Conservation (phyloP, 2,888 invertebrate species). For the Drosophila lutescens region DNA sequence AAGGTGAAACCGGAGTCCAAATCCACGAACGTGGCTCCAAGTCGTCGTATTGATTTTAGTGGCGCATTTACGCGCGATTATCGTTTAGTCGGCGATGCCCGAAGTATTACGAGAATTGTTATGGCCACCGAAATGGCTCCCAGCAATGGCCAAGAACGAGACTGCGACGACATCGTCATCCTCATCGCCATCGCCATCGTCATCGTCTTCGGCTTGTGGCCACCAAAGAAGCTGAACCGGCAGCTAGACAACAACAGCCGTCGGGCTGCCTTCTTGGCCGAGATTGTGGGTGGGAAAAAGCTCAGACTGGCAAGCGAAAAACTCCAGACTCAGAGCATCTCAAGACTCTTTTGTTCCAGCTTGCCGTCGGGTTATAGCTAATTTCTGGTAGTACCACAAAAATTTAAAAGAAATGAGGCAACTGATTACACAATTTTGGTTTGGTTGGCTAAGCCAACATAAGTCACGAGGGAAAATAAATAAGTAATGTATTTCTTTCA, state of each 20-base stretch:
- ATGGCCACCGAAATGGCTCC: constrained; percentile 79
- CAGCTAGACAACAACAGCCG: constrained; percentile 20
- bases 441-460: not conserved
- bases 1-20: constrained; percentile 64
- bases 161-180: constrained; percentile 15
- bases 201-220: constrained; percentile 44
- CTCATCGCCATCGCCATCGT: constrained; percentile 17
- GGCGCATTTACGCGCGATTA: constrained; percentile 84
- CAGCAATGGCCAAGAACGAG: constrained; percentile 51
- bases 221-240: constrained; percentile 9
- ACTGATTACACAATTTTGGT: not conserved
- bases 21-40: constrained; percentile 36
- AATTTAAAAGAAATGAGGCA: constrained; percentile 1
- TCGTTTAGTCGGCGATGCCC: constrained; percentile 83
- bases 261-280: constrained; percentile 12
- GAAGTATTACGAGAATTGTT: constrained; percentile 83
- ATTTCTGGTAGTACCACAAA: constrained; percentile 5
- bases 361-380: constrained; percentile 17
- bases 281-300: constrained; percentile 9
- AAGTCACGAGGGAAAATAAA: not conserved
- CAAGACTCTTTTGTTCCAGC: constrained; percentile 8
- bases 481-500: no score
- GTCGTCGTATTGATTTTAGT: constrained; percentile 84
- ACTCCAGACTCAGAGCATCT: not conserved
- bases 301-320: not conserved